phyloP scores from a whole-genome alignment of 1,140 invertebrate genomes.

The Brachionus rotundiformis region DNA sequence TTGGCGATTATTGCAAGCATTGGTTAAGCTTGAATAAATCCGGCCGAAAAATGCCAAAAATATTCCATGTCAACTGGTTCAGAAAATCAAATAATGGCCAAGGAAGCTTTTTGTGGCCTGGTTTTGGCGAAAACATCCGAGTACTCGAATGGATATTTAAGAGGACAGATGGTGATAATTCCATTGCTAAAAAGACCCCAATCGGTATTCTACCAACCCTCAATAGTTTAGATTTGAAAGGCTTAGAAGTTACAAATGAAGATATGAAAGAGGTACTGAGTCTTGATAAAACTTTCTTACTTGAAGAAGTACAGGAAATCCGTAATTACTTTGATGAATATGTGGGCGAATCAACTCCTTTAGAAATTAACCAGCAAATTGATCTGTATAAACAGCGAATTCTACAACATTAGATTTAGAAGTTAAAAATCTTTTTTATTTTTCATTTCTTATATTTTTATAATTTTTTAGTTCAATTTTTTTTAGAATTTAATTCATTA shows the following conservation, averaged over 20 bases:
- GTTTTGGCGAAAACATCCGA: constrained; percentile 93
- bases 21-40: constrained; percentile 82
- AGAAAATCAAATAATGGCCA: constrained; percentile 70
- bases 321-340: constrained; percentile 87
- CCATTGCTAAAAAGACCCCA: constrained; percentile 57
- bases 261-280: constrained; percentile 80
- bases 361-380: constrained; percentile 75
- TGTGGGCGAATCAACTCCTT: constrained; percentile 81
- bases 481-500: no score
- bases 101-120: constrained; percentile 80
- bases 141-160: constrained; percentile 91
- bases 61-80: constrained; percentile 99
- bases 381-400: constrained; percentile 72
- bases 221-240: constrained; percentile 72
- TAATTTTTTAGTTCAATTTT: no score
- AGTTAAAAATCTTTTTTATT: no score
- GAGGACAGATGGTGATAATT: constrained; percentile 74
- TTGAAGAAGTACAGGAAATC: constrained; percentile 79
- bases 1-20: constrained; percentile 89
- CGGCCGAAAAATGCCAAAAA: constrained; percentile 75
- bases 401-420: no score
- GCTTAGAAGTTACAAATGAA: constrained; percentile 70
- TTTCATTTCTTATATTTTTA: no score
- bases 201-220: constrained; percentile 58
- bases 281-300: constrained; percentile 87